phyloP scores from a whole-genome alignment of 2,797 vertebrate genomes.

The Xenops minutus region DNA sequence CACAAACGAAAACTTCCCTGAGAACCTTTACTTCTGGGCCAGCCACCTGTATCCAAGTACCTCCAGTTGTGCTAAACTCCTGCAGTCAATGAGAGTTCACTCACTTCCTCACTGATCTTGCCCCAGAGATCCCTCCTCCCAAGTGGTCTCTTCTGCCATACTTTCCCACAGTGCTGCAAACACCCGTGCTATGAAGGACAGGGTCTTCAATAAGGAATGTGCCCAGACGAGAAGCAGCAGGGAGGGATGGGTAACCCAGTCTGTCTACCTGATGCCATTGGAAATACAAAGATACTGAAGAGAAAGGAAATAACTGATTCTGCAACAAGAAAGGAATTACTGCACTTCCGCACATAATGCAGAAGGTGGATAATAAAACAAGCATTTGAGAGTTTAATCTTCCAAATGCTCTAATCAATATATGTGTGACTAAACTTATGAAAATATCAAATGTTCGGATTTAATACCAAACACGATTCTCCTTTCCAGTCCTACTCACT shows the following conservation, averaged over 20 bases:
- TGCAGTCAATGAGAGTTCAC: fast-evolving
- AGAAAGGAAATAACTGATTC: not conserved
- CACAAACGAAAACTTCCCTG: not conserved
- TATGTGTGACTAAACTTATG: not conserved
- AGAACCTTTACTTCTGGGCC: not conserved
- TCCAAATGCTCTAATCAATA: not conserved
- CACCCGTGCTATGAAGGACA: not conserved
- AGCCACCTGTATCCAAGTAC: not conserved
- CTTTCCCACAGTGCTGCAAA: not conserved
- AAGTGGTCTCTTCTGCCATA: not conserved
- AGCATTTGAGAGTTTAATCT: not conserved
- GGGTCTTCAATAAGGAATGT: not conserved
- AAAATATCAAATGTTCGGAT: not conserved
- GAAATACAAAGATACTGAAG: not conserved
- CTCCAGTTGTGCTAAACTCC: not conserved
- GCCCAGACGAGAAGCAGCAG: not conserved
- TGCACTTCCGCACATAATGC: not conserved
- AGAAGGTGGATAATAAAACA: not conserved
- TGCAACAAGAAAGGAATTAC: not conserved
- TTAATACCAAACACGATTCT: not conserved
- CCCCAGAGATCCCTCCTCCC: not conserved
- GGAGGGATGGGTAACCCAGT: not conserved
- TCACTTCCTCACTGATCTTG: not conserved
- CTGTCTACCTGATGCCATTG: not conserved
- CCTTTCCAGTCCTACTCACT: not conserved